Conservation (phyloP, 2,113 vertebrate genomes). For the Chamaetylas fuelleborni region DNA sequence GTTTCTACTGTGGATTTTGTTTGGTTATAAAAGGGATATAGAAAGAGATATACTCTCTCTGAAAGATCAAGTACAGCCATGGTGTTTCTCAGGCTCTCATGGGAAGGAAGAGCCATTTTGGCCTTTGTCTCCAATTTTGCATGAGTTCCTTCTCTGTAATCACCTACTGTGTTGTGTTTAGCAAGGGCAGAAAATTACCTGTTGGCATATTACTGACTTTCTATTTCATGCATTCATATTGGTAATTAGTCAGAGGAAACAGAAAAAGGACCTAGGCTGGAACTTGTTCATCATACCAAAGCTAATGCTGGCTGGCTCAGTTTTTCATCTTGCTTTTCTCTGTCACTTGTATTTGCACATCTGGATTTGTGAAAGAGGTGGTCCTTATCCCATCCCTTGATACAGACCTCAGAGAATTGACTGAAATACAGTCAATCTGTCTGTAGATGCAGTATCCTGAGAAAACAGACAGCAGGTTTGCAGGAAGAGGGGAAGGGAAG, state of each 20-base stretch:
- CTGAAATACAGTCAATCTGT: background rate
- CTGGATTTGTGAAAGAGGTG: background rate
- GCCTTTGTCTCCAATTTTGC: background rate
- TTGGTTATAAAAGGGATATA: background rate
- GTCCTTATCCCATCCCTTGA: background rate
- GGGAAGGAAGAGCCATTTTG: background rate
- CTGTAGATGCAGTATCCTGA: background rate
- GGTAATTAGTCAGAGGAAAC: background rate
- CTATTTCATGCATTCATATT: background rate
- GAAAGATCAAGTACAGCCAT: background rate
- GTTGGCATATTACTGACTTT: background rate
- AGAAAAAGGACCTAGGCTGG: background rate
- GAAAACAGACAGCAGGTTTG: background rate
- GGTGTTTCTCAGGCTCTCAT: background rate
- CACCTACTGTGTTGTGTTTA: background rate
- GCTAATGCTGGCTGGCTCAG: background rate
- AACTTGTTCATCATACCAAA: background rate
- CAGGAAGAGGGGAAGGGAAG: no score
- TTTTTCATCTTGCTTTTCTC: background rate
- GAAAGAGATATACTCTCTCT: background rate
- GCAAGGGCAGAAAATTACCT: background rate
- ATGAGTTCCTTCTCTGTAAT: background rate
- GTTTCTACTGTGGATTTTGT: background rate
- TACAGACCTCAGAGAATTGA: background rate
- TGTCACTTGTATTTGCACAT: background rate